Evolutionary conservation across 2,888 invertebrate genomes (phyloP).

Genomic region (Tanytarsus gracilentus): DNA sequence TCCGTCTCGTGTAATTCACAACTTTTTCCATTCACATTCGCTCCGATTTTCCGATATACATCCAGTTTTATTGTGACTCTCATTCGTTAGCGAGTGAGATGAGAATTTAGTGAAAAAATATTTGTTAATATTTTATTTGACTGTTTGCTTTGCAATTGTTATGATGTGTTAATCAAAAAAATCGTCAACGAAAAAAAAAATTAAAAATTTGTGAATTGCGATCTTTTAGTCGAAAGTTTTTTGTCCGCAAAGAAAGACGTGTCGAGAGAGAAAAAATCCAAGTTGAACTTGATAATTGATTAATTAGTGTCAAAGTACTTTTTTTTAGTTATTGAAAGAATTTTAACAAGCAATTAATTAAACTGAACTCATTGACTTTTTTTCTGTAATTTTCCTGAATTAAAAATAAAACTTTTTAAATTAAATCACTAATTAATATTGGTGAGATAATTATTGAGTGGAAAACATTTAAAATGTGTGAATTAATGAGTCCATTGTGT

Average conservation of each 20-base stretch:
- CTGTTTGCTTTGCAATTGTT: constrained; percentile 1
- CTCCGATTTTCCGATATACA: too few species aligned
- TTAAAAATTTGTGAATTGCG: too few species aligned
- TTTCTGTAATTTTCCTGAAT: not conserved
- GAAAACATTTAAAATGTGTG: constrained; percentile 31
- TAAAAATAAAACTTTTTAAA: not conserved
- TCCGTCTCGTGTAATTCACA: too few species aligned
- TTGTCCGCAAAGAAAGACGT: not conserved
- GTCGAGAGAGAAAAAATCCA: not conserved
- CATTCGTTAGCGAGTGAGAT: too few species aligned
- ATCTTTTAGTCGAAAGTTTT: too few species aligned
- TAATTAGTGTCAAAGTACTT: constrained; percentile 1
- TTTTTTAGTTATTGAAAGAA: not conserved
- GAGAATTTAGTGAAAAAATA: too few species aligned
- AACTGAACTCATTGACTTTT: not conserved
- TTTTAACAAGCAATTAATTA: constrained; percentile 8
- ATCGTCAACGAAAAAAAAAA: not conserved
- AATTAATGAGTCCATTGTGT: constrained; percentile 31
- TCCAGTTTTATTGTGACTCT: too few species aligned
- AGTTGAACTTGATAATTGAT: not conserved
- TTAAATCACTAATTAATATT: not conserved
- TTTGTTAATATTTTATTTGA: too few species aligned
- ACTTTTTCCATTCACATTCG: too few species aligned
- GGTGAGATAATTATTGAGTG: not conserved
- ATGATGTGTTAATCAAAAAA: not conserved